These are phyloP conservation scores for Elysia chlorotica DNA, from an alignment of 1,140 invertebrate species.

Conservation along the genomic window DNA sequence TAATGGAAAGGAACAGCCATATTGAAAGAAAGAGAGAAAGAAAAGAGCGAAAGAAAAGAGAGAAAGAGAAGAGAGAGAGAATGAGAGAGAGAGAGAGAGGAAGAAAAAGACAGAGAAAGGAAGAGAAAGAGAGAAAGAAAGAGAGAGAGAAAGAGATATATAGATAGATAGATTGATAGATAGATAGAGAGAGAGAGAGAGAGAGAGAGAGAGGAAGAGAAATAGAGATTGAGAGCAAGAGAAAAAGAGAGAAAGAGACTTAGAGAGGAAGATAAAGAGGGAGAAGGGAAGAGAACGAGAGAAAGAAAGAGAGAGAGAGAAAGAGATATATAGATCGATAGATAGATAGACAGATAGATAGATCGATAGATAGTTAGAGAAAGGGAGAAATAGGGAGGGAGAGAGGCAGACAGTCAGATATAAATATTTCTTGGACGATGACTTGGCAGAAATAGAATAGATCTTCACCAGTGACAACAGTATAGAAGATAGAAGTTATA, in stretches of 20 bases:
- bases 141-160: background rate
- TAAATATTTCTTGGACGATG: too few relatives aligned
- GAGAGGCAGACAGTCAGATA: background rate
- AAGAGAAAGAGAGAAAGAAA: background rate
- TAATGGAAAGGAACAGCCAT: too few relatives aligned
- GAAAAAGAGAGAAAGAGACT: background rate
- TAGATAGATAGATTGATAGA: background rate
- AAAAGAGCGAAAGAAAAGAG: too few relatives aligned
- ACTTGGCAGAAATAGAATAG: too few relatives aligned
- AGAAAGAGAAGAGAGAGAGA: too few relatives aligned
- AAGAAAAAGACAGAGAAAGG: background rate
- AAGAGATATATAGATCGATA: background rate
- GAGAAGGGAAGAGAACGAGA: background rate
- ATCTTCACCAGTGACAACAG: too few relatives aligned
- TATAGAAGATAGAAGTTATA: too few relatives aligned
- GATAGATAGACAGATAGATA: background rate
- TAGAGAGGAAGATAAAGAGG: background rate
- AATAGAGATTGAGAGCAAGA: background rate
- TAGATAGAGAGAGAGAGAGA: background rate
- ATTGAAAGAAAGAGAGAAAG: too few relatives aligned
- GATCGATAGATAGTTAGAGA: background rate
- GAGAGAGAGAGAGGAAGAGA: background rate
- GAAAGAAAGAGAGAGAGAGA: background rate
- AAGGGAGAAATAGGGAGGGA: too few relatives aligned
- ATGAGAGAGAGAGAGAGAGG: conserved; percentile 12